These are phyloP conservation scores for Euplagia quadripunctaria DNA, from an alignment of 2,888 invertebrate genomes.

Conservation along the genomic window DNA sequence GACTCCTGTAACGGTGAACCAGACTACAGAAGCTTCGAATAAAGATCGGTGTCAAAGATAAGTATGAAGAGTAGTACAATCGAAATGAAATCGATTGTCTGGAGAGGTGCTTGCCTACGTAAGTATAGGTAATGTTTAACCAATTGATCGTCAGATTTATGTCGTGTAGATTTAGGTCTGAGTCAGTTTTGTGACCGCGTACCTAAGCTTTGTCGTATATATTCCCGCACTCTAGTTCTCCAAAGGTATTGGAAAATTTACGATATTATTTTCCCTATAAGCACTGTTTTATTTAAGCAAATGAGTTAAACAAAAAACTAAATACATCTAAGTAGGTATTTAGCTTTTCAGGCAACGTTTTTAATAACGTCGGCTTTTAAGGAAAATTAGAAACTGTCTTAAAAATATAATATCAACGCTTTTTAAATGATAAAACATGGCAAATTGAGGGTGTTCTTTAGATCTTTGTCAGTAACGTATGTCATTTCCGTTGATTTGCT, in stretches of 20 bases:
- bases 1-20: constrained; percentile 59
- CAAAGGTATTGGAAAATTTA: background rate
- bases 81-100: constrained; percentile 53
- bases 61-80: constrained; percentile 54
- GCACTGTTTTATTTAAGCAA: background rate
- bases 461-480: background rate
- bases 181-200: constrained; percentile 9
- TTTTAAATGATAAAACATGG: background rate
- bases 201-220: background rate
- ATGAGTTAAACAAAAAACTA: background rate
- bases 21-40: constrained; percentile 26
- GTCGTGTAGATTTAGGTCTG: constrained; percentile 9
- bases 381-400: background rate
- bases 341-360: too few relatives aligned
- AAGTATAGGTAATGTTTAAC: constrained; percentile 13
- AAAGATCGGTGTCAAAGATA: constrained; percentile 59
- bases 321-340: too few relatives aligned
- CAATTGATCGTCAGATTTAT: background rate
- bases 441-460: background rate
- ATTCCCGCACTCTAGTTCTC: background rate
- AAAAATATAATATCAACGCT: background rate
- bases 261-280: background rate
- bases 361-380: background rate
- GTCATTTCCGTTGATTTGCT: background rate
- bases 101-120: constrained; percentile 33